Conservation (phyloP, 2,113 vertebrate species). For the Macroglossus sobrinus region DNA sequence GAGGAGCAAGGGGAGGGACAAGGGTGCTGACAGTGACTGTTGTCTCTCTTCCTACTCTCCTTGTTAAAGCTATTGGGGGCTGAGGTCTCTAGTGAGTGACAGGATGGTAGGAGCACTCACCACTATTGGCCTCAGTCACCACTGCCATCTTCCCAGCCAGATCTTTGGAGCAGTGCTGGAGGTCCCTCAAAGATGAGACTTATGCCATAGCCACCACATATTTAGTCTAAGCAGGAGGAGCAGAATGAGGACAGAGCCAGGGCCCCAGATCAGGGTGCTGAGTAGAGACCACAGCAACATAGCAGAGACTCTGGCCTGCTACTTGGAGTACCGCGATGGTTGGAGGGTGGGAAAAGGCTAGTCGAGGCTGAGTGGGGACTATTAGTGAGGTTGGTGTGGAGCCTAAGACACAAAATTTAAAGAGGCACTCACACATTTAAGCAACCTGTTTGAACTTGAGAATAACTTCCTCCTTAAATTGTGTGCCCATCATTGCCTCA, state of each 20-base stretch:
- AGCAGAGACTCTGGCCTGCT: background rate
- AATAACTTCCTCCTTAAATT: background rate
- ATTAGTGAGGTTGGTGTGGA: background rate
- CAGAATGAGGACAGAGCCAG: background rate
- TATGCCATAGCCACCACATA: background rate
- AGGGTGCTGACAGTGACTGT: background rate
- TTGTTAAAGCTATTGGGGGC: background rate
- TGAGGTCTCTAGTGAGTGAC: background rate
- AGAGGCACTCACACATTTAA: background rate
- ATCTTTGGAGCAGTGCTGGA: constrained; percentile 75
- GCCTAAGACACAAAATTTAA: background rate
- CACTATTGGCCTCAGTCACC: constrained; percentile 91
- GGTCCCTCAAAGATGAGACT: constrained; percentile 81
- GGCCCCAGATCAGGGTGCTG: background rate
- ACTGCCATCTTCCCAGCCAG: constrained; percentile 88
- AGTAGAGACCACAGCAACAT: constrained; percentile 45
- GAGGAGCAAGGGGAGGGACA: background rate
- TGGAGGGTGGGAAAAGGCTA: rapidly evolving
- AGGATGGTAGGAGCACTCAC: constrained; percentile 73
- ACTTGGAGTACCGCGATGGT: background rate
- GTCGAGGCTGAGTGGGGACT: background rate
- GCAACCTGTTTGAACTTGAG: background rate
- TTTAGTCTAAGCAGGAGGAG: background rate
- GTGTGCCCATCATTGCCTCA: background rate
- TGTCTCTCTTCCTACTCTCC: background rate